phyloP scores from a whole-genome alignment of 1,140 invertebrate species.

The Drosophila arawakana region DNA sequence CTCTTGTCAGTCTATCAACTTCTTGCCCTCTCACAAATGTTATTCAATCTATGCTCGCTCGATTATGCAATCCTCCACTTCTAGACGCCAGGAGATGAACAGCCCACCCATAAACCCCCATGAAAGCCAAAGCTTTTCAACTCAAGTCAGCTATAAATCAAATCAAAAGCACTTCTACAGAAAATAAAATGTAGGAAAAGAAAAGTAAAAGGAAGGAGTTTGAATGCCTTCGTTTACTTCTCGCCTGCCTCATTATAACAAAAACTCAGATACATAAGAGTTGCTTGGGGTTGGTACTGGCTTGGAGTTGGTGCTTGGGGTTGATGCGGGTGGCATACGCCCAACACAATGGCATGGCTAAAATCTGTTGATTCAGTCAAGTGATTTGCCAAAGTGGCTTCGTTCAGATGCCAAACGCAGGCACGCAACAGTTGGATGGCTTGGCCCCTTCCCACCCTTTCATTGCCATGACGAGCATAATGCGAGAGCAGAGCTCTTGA shows the following conservation, averaged over 20 bases:
- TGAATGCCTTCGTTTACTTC: background rate
- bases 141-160: conserved; percentile 77
- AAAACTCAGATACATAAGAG: conserved; percentile 41
- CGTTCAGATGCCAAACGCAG: conserved; percentile 79
- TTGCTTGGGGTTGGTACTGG: conserved; percentile 30
- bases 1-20: background rate
- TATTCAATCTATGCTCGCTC: conserved; percentile 21
- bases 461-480: background rate
- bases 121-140: conserved; percentile 44
- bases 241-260: conserved; percentile 36
- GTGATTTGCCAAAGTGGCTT: conserved; percentile 83
- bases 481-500: conserved; percentile 52
- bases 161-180: conserved; percentile 52
- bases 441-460: background rate
- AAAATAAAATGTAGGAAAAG: conserved; percentile 6
- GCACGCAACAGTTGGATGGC: conserved; percentile 70
- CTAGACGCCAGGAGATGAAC: conserved; percentile 43
- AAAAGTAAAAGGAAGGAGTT: background rate
- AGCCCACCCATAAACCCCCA: conserved; percentile 7
- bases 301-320: conserved; percentile 4
- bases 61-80: conserved; percentile 71
- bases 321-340: conserved; percentile 8
- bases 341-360: conserved; percentile 60
- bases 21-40: background rate
- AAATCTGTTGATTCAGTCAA: conserved; percentile 83